These are phyloP conservation scores for Glaucomys volans DNA, from an alignment of 2,113 vertebrate species.

Conservation along the genomic window DNA sequence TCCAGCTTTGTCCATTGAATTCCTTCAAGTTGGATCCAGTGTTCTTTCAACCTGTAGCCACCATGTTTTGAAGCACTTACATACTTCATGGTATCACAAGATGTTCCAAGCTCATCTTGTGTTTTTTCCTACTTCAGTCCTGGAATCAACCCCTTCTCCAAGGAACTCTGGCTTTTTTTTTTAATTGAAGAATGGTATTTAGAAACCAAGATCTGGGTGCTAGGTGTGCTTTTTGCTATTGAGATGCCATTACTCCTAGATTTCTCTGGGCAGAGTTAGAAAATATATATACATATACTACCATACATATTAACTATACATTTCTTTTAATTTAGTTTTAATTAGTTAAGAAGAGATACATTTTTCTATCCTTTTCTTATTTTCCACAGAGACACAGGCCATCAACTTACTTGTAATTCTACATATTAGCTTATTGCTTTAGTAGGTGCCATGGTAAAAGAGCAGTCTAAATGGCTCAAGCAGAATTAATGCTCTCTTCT, in stretches of 20 bases:
- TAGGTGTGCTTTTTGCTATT: constrained; percentile 15
- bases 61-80: background rate
- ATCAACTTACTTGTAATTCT: background rate
- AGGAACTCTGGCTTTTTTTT: background rate
- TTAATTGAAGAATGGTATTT: background rate
- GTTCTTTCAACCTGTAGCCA: background rate
- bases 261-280: background rate
- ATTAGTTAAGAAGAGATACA: background rate
- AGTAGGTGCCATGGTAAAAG: background rate
- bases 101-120: background rate
- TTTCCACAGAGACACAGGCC: background rate
- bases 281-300: background rate
- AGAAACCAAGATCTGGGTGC: constrained; percentile 57
- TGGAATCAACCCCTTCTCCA: background rate
- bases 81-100: background rate
- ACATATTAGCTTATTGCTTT: background rate
- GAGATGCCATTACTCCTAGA: background rate
- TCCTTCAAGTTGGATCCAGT: background rate
- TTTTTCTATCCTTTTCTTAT: constrained; percentile 6
- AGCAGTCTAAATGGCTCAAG: background rate
- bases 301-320: background rate
- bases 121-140: background rate
- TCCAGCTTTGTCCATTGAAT: background rate
- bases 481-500: background rate
- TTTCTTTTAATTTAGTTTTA: background rate